Evolutionary conservation across 1,140 invertebrate genomes (phyloP).

Genomic region (Venturia canescens): DNA sequence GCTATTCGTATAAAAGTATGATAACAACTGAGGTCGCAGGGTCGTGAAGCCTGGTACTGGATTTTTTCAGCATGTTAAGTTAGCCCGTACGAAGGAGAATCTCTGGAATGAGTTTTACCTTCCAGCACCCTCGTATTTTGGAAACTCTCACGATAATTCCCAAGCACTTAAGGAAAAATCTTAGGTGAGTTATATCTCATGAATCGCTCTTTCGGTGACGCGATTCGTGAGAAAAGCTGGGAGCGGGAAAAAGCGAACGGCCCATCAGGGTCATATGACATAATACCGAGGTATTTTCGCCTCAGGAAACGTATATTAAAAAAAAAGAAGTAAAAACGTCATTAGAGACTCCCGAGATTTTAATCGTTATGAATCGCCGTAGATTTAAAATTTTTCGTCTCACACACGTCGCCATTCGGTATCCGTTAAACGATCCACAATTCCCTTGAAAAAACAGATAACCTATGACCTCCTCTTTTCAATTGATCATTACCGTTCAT

Average conservation of each 20-base stretch:
- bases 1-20: too few species aligned
- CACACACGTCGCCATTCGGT: background rate
- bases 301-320: background rate
- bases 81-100: too few species aligned
- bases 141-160: too few species aligned
- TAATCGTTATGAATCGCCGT: background rate
- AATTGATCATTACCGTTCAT: background rate
- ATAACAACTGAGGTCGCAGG: too few species aligned
- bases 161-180: too few species aligned
- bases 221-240: too few species aligned
- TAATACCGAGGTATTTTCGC: background rate
- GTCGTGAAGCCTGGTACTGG: too few species aligned
- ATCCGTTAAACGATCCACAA: conserved; percentile 35
- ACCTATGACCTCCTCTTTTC: background rate
- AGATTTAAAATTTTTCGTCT: background rate
- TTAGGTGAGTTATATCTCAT: too few species aligned
- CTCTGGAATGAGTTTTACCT: too few species aligned
- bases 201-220: background rate
- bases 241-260: background rate
- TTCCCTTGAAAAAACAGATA: background rate
- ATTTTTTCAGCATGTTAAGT: too few species aligned
- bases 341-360: background rate
- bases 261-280: background rate
- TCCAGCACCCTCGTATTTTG: too few species aligned
- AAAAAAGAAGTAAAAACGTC: background rate